Conservation (phyloP, 2,113 vertebrate genomes). For the Macrotis lagotis region DNA sequence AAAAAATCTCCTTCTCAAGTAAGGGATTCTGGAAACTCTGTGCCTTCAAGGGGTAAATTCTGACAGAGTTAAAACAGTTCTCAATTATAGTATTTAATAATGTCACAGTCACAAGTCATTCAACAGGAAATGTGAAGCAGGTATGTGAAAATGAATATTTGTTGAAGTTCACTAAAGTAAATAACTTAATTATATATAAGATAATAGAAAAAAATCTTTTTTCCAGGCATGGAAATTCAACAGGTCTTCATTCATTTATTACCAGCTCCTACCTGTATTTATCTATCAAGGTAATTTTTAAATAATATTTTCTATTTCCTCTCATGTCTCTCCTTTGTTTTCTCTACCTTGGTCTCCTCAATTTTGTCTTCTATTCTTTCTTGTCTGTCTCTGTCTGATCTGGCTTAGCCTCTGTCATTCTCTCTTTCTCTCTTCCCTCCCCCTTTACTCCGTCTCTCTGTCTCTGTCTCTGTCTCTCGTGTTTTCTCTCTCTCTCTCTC, state of each 20-base stretch:
- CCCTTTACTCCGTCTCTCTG: too few relatives aligned
- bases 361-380: not conserved
- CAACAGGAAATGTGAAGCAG: not conserved
- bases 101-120: not conserved
- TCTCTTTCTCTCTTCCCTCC: too few relatives aligned
- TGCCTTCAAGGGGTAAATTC: not conserved
- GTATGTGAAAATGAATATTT: rapidly evolving
- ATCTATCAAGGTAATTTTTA: too few relatives aligned
- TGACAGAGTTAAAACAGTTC: not conserved
- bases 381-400: not conserved
- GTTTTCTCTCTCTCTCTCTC: not conserved
- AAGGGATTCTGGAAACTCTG: not conserved
- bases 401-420: not conserved
- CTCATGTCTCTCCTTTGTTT: not conserved
- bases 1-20: not conserved
- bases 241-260: not conserved
- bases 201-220: not conserved
- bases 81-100: not conserved
- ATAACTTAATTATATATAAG: not conserved
- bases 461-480: not conserved
- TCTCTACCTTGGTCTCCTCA: not conserved
- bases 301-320: not conserved
- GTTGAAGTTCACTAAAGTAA: rapidly evolving
- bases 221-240: not conserved
- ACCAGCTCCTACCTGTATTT: not conserved